Conservation (phyloP, 2,113 vertebrate genomes). For the Oncorhynchus clarkii region DNA sequence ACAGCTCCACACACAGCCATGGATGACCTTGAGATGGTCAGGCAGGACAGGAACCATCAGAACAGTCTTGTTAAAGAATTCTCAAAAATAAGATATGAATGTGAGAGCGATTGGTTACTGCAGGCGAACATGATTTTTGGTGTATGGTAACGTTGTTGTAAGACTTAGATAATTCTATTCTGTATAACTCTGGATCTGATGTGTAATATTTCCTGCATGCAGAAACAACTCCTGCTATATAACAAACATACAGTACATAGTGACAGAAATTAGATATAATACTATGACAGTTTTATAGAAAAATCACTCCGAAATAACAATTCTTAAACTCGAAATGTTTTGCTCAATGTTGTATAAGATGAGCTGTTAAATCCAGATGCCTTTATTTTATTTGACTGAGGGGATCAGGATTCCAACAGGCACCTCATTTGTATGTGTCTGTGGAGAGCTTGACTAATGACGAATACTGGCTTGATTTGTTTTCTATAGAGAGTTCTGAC, state of each 20-base stretch:
- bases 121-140: not conserved
- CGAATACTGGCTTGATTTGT: conserved; percentile 68
- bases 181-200: not conserved
- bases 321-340: no score
- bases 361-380: not conserved
- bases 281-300: no score
- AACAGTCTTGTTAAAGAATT: conserved; percentile 32
- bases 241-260: no score
- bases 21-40: conserved; percentile 47
- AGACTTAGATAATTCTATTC: conserved; percentile 11
- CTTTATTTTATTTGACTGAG: conserved; percentile 55
- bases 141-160: conserved; percentile 1
- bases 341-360: not conserved
- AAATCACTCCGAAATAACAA: no score
- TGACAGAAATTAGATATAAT: no score
- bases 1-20: conserved; percentile 19
- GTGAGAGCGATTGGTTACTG: not conserved
- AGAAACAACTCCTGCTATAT: no score
- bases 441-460: conserved; percentile 64
- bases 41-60: not conserved
- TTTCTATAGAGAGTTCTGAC: conserved; percentile 70
- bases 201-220: not conserved
- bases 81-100: conserved; percentile 4
- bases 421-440: conserved; percentile 66
- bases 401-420: conserved; percentile 68